A percentile compares a stretch with the other conserved stretches of the same genome.
These are phyloP conservation scores for Microctonus hyperodae DNA, from an alignment of 2,888 invertebrate species.

Conservation along the genomic window DNA sequence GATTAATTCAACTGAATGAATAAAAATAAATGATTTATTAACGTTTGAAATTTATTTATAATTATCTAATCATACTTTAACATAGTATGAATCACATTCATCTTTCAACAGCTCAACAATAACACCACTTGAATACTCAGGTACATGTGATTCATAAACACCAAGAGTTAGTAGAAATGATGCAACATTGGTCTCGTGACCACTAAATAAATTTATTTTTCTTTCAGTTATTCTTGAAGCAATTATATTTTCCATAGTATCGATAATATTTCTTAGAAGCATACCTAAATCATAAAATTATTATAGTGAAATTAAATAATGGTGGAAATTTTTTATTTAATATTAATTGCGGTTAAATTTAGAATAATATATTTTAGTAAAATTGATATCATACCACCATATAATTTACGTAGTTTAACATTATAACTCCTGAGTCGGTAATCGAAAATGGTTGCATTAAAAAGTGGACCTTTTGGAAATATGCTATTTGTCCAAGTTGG, in stretches of 20 bases:
- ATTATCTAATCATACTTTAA: slow-evolving; percentile 62
- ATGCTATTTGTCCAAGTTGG: slow-evolving; percentile 31
- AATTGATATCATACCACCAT: slow-evolving; percentile 32
- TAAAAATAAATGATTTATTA: slow-evolving; percentile 1
- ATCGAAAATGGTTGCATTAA: slow-evolving; percentile 25
- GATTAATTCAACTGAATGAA: slow-evolving; percentile 13
- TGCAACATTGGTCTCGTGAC: slow-evolving; percentile 73
- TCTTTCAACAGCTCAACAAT: slow-evolving; percentile 66
- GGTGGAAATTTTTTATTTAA: too few species aligned
- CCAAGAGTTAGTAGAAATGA: slow-evolving; percentile 67
- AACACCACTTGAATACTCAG: slow-evolving; percentile 67
- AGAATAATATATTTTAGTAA: neutral
- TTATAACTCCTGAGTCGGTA: slow-evolving; percentile 31
- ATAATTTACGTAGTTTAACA: slow-evolving; percentile 22
- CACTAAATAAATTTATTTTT: slow-evolving; percentile 67
- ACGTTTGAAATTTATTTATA: neutral
- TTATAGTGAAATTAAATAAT: too few species aligned
- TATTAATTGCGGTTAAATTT: too few species aligned
- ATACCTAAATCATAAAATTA: slow-evolving; percentile 59
- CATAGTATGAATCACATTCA: slow-evolving; percentile 53
- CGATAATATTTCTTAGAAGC: slow-evolving; percentile 65
- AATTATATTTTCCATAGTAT: slow-evolving; percentile 61
- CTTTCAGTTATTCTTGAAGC: slow-evolving; percentile 53
- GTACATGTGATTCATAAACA: slow-evolving; percentile 68
- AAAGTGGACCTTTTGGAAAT: slow-evolving; percentile 33